Percentiles rank a stretch among this genome's conserved stretches.
phyloP scores from a whole-genome alignment of 2,888 invertebrate genomes.

The Eueremaeus valkanovi region DNA sequence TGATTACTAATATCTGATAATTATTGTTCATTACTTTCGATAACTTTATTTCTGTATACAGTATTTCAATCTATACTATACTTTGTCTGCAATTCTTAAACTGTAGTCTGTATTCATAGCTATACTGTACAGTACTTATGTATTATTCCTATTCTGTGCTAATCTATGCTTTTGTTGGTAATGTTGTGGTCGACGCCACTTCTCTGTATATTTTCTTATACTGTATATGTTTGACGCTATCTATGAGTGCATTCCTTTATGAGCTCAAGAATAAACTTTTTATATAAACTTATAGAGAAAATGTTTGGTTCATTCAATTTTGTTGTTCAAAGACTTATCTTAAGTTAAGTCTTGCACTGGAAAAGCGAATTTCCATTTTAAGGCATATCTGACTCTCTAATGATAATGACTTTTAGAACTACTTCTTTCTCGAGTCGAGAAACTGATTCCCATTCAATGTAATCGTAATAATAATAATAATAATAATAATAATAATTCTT shows the following conservation, averaged over 20 bases:
- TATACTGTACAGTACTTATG: too few species aligned
- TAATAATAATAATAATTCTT: neutral
- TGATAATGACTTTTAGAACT: slow-evolving; percentile 9
- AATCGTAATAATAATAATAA: neutral
- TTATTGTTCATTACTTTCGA: too few species aligned
- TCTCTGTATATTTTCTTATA: neutral
- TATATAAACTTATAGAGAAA: slow-evolving; percentile 16
- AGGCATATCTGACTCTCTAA: neutral
- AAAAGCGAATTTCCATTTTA: slow-evolving; percentile 18
- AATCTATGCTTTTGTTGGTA: too few species aligned
- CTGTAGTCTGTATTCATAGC: too few species aligned
- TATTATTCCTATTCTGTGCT: too few species aligned
- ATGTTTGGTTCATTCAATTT: slow-evolving; percentile 20
- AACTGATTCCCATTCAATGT: too few species aligned
- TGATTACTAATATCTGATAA: too few species aligned
- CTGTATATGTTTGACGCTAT: neutral
- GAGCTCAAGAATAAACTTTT: slow-evolving; percentile 11
- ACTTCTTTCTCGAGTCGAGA: too few species aligned
- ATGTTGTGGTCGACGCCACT: neutral
- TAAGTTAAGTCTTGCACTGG: neutral
- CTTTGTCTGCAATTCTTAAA: too few species aligned
- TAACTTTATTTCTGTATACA: too few species aligned
- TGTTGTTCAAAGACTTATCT: slow-evolving; percentile 16
- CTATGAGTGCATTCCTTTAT: slow-evolving; percentile 27
- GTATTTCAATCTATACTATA: too few species aligned